Conservation (phyloP, 2,888 invertebrate genomes). For the Euzophera pinguis region DNA sequence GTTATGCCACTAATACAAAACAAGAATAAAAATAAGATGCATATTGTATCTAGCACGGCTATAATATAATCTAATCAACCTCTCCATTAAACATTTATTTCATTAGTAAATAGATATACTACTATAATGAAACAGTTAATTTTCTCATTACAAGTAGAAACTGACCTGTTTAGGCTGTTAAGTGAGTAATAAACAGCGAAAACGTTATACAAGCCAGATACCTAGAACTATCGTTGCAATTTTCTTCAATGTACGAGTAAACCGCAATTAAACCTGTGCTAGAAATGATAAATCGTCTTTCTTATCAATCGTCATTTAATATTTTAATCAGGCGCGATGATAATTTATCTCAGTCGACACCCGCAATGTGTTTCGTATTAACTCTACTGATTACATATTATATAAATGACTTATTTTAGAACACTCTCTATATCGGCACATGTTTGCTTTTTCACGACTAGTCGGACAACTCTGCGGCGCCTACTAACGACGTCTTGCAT, state of each 20-base stretch:
- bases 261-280: not conserved
- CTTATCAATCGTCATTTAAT: not conserved
- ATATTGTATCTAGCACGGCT: too few relatives aligned
- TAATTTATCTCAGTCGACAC: not conserved
- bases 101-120: too few relatives aligned
- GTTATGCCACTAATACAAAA: too few relatives aligned
- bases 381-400: not conserved
- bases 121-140: not conserved
- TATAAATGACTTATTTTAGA: slow-evolving; percentile 18
- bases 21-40: too few relatives aligned
- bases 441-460: slow-evolving; percentile 29
- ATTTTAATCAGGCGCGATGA: not conserved
- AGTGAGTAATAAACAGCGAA: slow-evolving; percentile 7
- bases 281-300: not conserved
- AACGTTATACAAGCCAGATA: not conserved
- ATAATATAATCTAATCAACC: too few relatives aligned
- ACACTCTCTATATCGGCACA: slow-evolving; percentile 16
- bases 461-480: slow-evolving; percentile 27
- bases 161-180: not conserved
- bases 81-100: too few relatives aligned
- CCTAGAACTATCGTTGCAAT: not conserved
- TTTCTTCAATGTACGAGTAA: not conserved
- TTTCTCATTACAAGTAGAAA: not conserved
- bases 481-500: slow-evolving; percentile 45
- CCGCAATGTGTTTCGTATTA: not conserved